Conservation (phyloP, 2,888 invertebrate genomes). For the Tuberolachnus salignus region DNA sequence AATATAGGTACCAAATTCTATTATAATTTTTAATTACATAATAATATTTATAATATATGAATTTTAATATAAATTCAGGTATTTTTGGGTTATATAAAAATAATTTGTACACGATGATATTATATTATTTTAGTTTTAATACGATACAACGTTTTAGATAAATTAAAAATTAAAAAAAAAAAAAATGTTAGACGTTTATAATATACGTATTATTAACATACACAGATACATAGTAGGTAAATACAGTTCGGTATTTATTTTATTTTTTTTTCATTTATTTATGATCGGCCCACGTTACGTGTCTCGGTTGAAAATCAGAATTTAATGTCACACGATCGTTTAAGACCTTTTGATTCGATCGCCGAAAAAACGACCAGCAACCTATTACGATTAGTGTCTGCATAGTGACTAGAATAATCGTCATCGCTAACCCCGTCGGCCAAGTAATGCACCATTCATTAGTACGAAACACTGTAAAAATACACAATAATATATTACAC, state of each 20-base stretch:
- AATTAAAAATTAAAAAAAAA: background rate
- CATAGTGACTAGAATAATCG: constrained; percentile 59
- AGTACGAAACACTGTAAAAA: constrained; percentile 38
- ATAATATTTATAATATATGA: background rate
- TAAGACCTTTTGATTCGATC: constrained; percentile 57
- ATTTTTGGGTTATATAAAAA: constrained; percentile 7
- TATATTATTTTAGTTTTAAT: background rate
- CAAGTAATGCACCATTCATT: constrained; percentile 59
- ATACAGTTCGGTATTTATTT: background rate
- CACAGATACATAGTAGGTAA: background rate
- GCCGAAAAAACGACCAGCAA: constrained; percentile 59
- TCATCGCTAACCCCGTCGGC: constrained; percentile 59
- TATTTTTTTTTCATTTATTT: constrained; percentile 27
- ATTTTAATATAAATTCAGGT: no score
- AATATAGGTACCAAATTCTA: background rate
- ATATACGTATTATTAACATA: background rate
- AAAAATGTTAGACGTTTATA: background rate
- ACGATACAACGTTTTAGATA: background rate
- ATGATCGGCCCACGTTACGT: constrained; percentile 59
- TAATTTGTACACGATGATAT: constrained; percentile 27
- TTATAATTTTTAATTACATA: background rate
- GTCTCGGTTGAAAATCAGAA: constrained; percentile 59
- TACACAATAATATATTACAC: background rate
- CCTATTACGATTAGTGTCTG: constrained; percentile 60
- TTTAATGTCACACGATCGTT: constrained; percentile 59